Base-by-base conservation (phyloP, 2,888 invertebrate genomes). In the Lasius platythorax region DNA sequence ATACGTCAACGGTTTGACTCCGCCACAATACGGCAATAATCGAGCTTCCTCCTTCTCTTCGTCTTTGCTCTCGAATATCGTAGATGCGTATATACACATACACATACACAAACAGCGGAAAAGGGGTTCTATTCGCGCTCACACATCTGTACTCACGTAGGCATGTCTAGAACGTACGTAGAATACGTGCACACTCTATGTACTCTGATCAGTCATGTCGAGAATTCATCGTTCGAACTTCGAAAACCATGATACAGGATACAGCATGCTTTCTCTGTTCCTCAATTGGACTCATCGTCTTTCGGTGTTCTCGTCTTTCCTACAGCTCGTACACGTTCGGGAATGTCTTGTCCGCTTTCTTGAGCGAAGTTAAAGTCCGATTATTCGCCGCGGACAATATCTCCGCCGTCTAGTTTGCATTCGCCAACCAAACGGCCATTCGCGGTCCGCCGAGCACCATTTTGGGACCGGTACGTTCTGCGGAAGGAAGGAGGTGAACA, bases 1-100 rank as follows among this genome's bases (percentile, higher is more conserved):
- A 91, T 91, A 91, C 91, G 91, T 91, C 91, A 91, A 91, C 89
- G 91, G 89, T 91, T 91, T 90, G 91, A 91, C 87, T 91, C 83
- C 83, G 89, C 91, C 85, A 89, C 91, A 91, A 91, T 92, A 88
- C 87, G 87, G 91, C 91, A 91, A 91, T 91, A 91, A 91, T 90
- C 91, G 91, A 86, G 87, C 91, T 85, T 88, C 88, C 78, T 91
- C 88, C 90, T 86, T 85, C 88, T 79, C 86, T 84, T 81, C 89
- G 85, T 90, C 90, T 91, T 91, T 85, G 85, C 85, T 74, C 87
- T 86, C 75, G 30, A 78, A 56, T 63, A 28, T 53, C 30, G 28
- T 33, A n/a, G 53, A 61, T 58, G 46, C 50, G 50, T 50, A n/a
- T 15, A 5, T 37, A 37, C 78, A 72, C 61, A 56, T 66, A 33